Evolutionary conservation across 1,140 invertebrate genomes (phyloP).

Genomic region (Drosophila rufa): DNA sequence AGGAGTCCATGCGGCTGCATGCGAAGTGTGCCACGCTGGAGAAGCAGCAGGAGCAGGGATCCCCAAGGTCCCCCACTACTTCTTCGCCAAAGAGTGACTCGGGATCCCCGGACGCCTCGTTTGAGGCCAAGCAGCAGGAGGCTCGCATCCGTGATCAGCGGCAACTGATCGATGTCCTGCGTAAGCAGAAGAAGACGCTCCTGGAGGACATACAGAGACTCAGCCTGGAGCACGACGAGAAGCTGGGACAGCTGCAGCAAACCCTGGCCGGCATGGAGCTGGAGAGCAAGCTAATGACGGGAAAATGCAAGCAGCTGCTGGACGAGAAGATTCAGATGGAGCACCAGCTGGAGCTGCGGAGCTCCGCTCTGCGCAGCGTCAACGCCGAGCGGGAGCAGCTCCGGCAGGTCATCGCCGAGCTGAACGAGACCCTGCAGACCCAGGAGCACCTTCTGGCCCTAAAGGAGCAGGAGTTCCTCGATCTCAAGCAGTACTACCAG

Average conservation of each 20-base stretch:
- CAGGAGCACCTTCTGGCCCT: slow-evolving; percentile 60
- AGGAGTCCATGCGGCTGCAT: slow-evolving; percentile 62
- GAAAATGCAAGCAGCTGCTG: slow-evolving; percentile 66
- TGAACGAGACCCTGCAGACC: slow-evolving; percentile 63
- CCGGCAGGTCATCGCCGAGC: slow-evolving; percentile 58
- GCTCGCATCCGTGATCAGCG: slow-evolving; percentile 63
- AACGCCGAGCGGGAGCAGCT: slow-evolving; percentile 64
- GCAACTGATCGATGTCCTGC: slow-evolving; percentile 70
- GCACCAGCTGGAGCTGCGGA: slow-evolving; percentile 54
- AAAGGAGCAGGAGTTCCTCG: slow-evolving; percentile 71
- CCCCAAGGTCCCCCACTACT: neutral
- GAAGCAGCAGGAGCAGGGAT: slow-evolving; percentile 27
- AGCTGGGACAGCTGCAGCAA: slow-evolving; percentile 61
- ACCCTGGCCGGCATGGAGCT: slow-evolving; percentile 63
- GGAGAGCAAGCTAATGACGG: slow-evolving; percentile 76
- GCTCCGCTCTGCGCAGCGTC: slow-evolving; percentile 37
- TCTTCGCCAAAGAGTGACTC: neutral
- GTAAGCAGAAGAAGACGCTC: slow-evolving; percentile 72
- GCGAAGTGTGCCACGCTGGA: slow-evolving; percentile 62
- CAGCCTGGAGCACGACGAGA: slow-evolving; percentile 69
- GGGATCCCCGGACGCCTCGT: slow-evolving; percentile 16
- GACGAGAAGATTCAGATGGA: slow-evolving; percentile 58
- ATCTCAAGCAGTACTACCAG: slow-evolving; percentile 70
- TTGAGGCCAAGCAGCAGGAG: slow-evolving; percentile 72
- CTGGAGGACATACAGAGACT: slow-evolving; percentile 67